Base-by-base conservation (phyloP, 2,797 vertebrate species). In the Lemur catta region DNA sequence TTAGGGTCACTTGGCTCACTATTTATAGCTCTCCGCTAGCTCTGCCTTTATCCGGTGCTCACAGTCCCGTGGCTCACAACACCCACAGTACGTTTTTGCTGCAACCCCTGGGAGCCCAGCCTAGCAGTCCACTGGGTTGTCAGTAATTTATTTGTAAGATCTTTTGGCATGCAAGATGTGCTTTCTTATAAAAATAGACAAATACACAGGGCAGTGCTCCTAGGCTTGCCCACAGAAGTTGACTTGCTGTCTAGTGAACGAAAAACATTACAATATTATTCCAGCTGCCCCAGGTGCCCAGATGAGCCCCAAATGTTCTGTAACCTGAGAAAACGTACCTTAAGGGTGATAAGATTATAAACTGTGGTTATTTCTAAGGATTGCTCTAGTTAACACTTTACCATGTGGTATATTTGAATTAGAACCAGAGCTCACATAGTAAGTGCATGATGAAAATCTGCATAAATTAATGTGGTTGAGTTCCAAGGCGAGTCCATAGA, bases 11-110 rank as follows among this genome's bases (percentile, higher is more conserved):
- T 75, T 24, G 26, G 71, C 55, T 46, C 0, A 0, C 84, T 98
- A 79, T 97, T 97, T 96, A 91, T 96, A 96, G 94, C 85, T 93
- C 75, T 87, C 22, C 35, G n/a, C 75, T 59, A 41, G 67, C 57
- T 12, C 71, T 10, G 35, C 69, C 72, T 94, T 94, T 46, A 59
- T 55, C 61, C 7, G 48, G 57, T 63, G 55, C 33, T 33, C 76
- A 6, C 46, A 71, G 63, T 41, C 86, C 78, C 67, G 1, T 35
- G 50, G 52, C 79, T 86, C 13, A 1, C 65, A 79, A 35, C 38
- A 38, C 55, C 48, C 63, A 38, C 33, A 1, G 59, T 26, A 84
- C 46, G 13, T 48, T 91, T 88, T 15, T 61, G 41, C 38, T 46
- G 1, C 22, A 95, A 12, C 35, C 10, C 75, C 18, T 76, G 28